Base-by-base conservation (phyloP, 1,140 invertebrate species). In the Drosophila mojavensis region DNA sequence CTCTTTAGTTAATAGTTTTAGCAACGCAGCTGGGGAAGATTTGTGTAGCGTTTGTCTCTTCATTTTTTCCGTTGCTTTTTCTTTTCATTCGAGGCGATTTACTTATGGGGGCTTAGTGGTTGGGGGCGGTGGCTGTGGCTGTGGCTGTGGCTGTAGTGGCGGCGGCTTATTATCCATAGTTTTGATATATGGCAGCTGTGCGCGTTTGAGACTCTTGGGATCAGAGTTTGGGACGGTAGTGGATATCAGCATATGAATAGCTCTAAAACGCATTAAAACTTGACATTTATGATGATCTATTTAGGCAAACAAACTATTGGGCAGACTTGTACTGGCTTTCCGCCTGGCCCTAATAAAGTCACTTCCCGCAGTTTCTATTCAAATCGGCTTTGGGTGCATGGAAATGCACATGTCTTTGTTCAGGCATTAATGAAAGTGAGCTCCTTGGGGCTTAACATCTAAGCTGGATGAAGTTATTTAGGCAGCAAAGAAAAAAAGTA, bases 1-100 rank as follows among this genome's bases (percentile, higher is more conserved):
- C 83, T 86, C 82, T 86, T 86, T 86, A 86, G 82, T 88, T 86
- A 86, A 86, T 86, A 86, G 82, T 79, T 82, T 86, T 86, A 79
- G 82, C 78, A 78, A 79, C 82, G 71, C 79, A 83, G 80, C 80
- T 82, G 80, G 80, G 71, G 75, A 56, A 69, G 66, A 62, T 75
- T 76, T 76, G 53, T 62, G 55, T 50, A 5, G n/a, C 15, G 63
- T 9, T 13, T 55, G 51, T 43, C 56, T 47, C 20, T 30, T 28
- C 26, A 9, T 10, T 9, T 33, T 60, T n/a, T 30, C 7, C 13
- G n/a, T 20, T 43, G 54, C 11, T 13, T 15, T 33, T 13, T 41
- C 41, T 17, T 62, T 15, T 63, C 45, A 7, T 15, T 50, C 15
- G 28, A 28, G 59, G 28, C 36, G 24, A 41, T 39, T 20, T 45